Conservation (phyloP, 2,113 vertebrate genomes). For the Nycticorax nycticorax region DNA sequence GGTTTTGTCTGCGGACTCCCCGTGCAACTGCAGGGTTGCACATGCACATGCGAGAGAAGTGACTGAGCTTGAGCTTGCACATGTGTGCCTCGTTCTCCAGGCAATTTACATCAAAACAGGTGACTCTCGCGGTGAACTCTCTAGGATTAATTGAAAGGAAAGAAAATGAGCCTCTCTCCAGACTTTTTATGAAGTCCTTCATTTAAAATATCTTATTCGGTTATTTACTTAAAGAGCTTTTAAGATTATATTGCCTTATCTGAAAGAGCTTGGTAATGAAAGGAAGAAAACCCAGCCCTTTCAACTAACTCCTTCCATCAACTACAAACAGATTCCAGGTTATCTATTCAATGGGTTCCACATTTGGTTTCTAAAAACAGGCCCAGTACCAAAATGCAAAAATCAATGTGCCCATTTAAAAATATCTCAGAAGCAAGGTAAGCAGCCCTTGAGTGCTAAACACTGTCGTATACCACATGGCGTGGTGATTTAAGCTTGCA, state of each 20-base stretch:
- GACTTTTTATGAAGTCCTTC: not conserved
- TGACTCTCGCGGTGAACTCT: not conserved
- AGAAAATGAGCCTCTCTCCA: not conserved
- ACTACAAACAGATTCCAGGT: not conserved
- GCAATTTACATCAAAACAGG: not conserved
- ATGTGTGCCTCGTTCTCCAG: not conserved
- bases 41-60: rapidly evolving
- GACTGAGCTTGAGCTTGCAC: not conserved
- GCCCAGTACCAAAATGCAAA: not conserved
- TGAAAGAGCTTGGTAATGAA: not conserved
- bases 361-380: not conserved
- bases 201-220: not conserved
- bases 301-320: not conserved
- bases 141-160: not conserved
- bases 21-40: not conserved
- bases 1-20: not conserved
- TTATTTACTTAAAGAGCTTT: not conserved
- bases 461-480: rapidly evolving
- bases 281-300: not conserved
- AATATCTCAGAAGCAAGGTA: not conserved
- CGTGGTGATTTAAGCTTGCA: not conserved
- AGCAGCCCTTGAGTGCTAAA: not conserved
- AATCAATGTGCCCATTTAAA: not conserved
- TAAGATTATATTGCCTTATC: not conserved
- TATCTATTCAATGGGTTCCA: not conserved